These are phyloP conservation scores for Uropetala carovei DNA, from an alignment of 2,888 invertebrate genomes.

Conservation along the genomic window DNA sequence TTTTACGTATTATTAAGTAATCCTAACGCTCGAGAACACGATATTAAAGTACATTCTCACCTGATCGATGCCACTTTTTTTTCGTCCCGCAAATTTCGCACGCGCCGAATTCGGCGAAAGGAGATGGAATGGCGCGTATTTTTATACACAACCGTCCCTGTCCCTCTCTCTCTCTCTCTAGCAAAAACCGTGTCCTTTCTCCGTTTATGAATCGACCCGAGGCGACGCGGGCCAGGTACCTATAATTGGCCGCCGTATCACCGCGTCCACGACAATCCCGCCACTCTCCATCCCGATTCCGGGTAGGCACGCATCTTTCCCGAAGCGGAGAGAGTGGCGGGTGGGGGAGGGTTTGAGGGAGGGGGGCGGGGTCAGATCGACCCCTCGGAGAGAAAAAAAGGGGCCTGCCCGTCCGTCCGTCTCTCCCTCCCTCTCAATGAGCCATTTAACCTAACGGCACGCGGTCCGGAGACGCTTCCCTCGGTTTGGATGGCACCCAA, in stretches of 20 bases:
- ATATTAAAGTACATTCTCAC: not conserved
- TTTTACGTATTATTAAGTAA: too few species aligned
- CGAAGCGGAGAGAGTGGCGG: not conserved
- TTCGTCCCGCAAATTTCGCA: not conserved
- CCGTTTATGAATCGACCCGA: slow-evolving; percentile 27
- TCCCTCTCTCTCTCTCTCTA: not conserved
- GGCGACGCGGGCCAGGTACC: slow-evolving; percentile 1
- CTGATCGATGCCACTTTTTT: not conserved
- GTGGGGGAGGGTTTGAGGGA: not conserved
- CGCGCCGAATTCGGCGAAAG: not conserved
- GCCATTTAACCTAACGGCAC: slow-evolving; percentile 15
- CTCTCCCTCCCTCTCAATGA: not conserved
- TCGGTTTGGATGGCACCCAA: slow-evolving; percentile 22
- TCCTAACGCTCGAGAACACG: too few species aligned
- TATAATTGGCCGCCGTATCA: slow-evolving; percentile 1
- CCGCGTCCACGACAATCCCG: not conserved
- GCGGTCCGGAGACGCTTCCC: not conserved
- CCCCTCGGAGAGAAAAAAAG: too few species aligned
- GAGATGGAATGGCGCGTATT: not conserved
- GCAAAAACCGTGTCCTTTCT: not conserved
- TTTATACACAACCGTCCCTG: slow-evolving; percentile 27
- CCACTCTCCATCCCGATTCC: not conserved
- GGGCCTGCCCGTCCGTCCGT: too few species aligned
- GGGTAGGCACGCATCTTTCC: not conserved
- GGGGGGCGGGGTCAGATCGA: too few species aligned